Percentiles rank a stretch among this genome's conserved stretches.
These are phyloP conservation scores for Corvus hawaiiensis DNA, from an alignment of 2,113 vertebrate genomes.

Conservation along the genomic window DNA sequence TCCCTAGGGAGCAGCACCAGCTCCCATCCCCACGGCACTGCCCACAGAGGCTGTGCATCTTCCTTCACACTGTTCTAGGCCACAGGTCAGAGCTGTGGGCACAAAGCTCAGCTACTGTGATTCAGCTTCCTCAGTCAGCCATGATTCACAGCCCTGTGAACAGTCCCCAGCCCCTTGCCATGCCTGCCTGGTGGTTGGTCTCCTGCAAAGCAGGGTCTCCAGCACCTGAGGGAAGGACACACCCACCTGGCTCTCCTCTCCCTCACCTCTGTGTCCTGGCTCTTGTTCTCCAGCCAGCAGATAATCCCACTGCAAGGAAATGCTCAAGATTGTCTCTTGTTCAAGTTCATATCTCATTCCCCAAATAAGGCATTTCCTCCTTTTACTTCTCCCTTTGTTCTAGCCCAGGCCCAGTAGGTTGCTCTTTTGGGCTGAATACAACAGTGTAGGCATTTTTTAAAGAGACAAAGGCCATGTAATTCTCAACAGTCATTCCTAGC, in stretches of 20 bases:
- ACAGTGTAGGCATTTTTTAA: neutral
- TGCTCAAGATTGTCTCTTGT: neutral
- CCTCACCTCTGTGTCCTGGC: neutral
- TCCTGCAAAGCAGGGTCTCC: neutral
- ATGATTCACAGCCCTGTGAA: neutral
- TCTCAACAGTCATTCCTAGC: neutral
- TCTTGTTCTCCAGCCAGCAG: neutral
- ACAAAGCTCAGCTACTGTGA: neutral
- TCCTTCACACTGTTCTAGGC: neutral
- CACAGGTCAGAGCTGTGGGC: neutral
- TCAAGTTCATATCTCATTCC: neutral
- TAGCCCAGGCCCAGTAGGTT: neutral
- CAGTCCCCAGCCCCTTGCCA: neutral
- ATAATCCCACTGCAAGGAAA: neutral
- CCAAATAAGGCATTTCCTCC: neutral
- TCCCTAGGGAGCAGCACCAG: neutral
- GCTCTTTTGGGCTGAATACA: neutral
- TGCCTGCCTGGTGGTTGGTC: neutral
- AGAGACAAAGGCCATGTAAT: neutral
- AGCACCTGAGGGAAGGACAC: neutral
- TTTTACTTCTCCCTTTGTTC: slow-evolving; percentile 13
- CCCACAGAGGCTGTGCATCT: fast-evolving
- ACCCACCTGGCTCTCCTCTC: neutral
- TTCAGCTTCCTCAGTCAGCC: neutral
- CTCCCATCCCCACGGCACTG: neutral